phyloP scores from a whole-genome alignment of 2,113 vertebrate species.

The Hippocampus mohnikei region DNA sequence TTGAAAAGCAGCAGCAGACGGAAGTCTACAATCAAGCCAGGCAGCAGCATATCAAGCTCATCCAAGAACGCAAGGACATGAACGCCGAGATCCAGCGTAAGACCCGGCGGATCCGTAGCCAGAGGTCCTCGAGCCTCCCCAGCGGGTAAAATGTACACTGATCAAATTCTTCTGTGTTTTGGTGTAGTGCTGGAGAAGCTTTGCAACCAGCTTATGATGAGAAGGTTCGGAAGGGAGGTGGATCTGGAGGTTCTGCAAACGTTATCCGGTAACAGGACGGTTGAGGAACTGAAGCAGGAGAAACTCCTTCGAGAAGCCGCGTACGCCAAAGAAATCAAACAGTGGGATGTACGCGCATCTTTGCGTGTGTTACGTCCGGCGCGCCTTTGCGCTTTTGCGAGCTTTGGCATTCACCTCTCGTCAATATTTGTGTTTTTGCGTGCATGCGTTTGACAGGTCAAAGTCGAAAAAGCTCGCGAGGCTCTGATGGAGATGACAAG shows the following conservation, averaged over 20 bases:
- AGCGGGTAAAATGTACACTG: too few relatives aligned
- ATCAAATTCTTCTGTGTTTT: conserved; percentile 10
- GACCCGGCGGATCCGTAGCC: background rate
- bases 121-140: background rate
- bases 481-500: conserved; percentile 72
- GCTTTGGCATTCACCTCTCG: background rate
- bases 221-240: conserved; percentile 83
- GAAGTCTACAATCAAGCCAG: conserved; percentile 71
- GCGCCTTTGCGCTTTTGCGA: background rate
- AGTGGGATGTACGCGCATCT: conserved; percentile 78
- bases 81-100: conserved; percentile 69
- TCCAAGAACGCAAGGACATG: conserved; percentile 78
- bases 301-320: conserved; percentile 68
- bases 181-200: conserved; percentile 75
- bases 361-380: conserved; percentile 1
- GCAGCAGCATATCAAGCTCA: conserved; percentile 75
- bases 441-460: conserved; percentile 70
- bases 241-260: conserved; percentile 84
- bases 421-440: background rate
- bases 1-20: conserved; percentile 76
- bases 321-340: conserved; percentile 69
- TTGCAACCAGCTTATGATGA: conserved; percentile 80
- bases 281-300: conserved; percentile 83
- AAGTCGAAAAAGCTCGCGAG: conserved; percentile 64
- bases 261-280: conserved; percentile 70